A percentile compares a stretch with the other conserved stretches of the same genome.
Evolutionary conservation across 2,113 vertebrate species (phyloP).

Genomic region (Variabilichromis moorii): DNA sequence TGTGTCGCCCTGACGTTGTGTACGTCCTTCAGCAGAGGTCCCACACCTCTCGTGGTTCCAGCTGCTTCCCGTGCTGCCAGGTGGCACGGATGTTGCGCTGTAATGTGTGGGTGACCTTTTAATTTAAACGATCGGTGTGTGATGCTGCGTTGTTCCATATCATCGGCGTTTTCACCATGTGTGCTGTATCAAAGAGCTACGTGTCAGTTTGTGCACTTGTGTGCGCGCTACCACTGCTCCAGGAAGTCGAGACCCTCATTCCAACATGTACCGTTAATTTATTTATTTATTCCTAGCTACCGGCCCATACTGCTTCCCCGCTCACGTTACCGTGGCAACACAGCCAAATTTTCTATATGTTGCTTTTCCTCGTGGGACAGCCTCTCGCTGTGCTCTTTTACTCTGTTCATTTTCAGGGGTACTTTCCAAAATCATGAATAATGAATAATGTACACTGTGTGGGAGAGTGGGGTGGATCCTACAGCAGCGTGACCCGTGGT

Average conservation of each 20-base stretch:
- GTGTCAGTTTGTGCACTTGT: background rate
- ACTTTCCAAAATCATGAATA: constrained; percentile 11
- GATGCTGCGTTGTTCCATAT: background rate
- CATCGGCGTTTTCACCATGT: background rate
- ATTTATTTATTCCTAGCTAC: constrained; percentile 51
- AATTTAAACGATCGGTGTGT: background rate
- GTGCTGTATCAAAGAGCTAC: background rate
- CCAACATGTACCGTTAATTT: constrained; percentile 34
- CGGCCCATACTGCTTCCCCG: background rate
- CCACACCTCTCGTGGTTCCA: background rate
- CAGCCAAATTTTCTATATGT: background rate
- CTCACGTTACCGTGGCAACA: constrained; percentile 31
- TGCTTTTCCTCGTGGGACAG: background rate
- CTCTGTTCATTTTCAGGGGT: background rate
- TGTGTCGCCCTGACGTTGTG: background rate
- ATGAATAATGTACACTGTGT: constrained; percentile 10
- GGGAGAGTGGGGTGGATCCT: background rate
- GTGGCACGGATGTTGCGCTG: background rate
- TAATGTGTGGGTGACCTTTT: background rate
- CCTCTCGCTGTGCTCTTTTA: background rate
- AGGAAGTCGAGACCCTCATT: background rate
- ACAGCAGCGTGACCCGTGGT: background rate
- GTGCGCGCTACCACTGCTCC: background rate
- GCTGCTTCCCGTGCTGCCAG: background rate
- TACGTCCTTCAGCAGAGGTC: background rate